These are phyloP conservation scores for Hyposoter didymator DNA, from an alignment of 2,888 invertebrate genomes.

Conservation along the genomic window DNA sequence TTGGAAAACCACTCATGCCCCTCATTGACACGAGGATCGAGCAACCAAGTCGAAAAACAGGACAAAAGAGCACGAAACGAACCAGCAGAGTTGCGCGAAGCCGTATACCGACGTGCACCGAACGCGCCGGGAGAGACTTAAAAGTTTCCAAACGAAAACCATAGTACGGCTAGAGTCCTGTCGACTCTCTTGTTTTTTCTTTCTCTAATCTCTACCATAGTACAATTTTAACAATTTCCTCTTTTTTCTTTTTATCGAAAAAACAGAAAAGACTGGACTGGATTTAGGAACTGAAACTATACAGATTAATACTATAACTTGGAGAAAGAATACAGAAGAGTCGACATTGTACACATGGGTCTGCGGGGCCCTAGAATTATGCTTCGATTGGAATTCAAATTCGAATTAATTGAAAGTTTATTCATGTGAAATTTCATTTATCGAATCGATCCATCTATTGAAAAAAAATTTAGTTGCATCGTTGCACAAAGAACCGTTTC, in stretches of 20 bases:
- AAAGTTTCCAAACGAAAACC: slow-evolving; percentile 57
- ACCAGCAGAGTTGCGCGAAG: slow-evolving; percentile 62
- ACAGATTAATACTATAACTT: slow-evolving; percentile 2
- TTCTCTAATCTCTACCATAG: slow-evolving; percentile 31
- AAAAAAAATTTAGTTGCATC: background rate
- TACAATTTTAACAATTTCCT: slow-evolving; percentile 70
- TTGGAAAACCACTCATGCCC: slow-evolving; percentile 11
- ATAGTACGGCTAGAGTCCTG: slow-evolving; percentile 20
- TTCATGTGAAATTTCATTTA: no score
- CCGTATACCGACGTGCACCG: slow-evolving; percentile 62
- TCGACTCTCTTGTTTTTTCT: slow-evolving; percentile 36
- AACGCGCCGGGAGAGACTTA: slow-evolving; percentile 64
- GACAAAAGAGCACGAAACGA: slow-evolving; percentile 53
- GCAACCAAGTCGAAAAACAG: slow-evolving; percentile 48
- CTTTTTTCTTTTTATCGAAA: slow-evolving; percentile 69
- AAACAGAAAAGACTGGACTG: slow-evolving; percentile 19
- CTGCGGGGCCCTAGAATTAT: background rate
- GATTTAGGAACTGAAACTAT: background rate
- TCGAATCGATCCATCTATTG: no score
- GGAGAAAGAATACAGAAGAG: no score
- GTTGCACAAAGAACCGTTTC: background rate
- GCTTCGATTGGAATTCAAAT: no score
- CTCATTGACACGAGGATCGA: slow-evolving; percentile 33
- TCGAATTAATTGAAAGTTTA: no score
- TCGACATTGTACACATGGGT: background rate